A percentile compares a stretch with the other conserved stretches of the same genome.
Evolutionary conservation across 2,797 vertebrate species (phyloP).

Genomic region (Chelonia mydas): DNA sequence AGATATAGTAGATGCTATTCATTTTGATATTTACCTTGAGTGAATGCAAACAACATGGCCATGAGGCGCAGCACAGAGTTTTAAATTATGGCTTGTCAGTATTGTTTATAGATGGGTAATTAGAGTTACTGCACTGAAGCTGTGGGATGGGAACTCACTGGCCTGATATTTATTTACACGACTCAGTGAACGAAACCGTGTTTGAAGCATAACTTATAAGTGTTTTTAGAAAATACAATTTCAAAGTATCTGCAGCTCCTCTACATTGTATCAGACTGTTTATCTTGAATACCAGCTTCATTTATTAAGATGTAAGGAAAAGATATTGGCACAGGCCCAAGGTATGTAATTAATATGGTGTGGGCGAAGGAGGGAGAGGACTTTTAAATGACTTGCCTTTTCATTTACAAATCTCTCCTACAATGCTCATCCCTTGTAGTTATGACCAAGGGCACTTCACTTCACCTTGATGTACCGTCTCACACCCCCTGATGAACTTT

Average conservation of each 20-base stretch:
- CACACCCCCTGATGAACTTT: not conserved
- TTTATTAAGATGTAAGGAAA: constrained; percentile 60
- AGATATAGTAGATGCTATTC: constrained; percentile 21
- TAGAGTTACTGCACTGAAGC: constrained; percentile 23
- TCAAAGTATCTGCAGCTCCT: constrained; percentile 33
- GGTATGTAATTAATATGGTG: constrained; percentile 67
- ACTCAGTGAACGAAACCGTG: constrained; percentile 63
- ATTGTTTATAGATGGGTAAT: constrained; percentile 72
- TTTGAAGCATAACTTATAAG: constrained; percentile 74
- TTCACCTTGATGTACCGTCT: constrained; percentile 1
- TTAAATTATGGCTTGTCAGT: constrained; percentile 72
- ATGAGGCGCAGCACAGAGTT: not conserved
- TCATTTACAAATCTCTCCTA: constrained; percentile 50
- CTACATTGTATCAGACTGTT: constrained; percentile 11
- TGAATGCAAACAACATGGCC: constrained; percentile 58
- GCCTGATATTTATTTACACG: constrained; percentile 76
- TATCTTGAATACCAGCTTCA: constrained; percentile 39
- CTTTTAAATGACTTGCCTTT: constrained; percentile 44
- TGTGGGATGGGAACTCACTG: constrained; percentile 58
- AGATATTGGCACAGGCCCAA: constrained; percentile 41
- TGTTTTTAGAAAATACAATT: constrained; percentile 69
- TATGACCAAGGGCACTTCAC: constrained; percentile 18
- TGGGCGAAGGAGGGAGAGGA: constrained; percentile 39
- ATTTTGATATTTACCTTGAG: constrained; percentile 70
- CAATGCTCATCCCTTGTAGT: constrained; percentile 21